A percentile compares a stretch with the other conserved stretches of the same genome.
phyloP scores from a whole-genome alignment of 2,113 vertebrate species.

The Leucopsar rothschildi region DNA sequence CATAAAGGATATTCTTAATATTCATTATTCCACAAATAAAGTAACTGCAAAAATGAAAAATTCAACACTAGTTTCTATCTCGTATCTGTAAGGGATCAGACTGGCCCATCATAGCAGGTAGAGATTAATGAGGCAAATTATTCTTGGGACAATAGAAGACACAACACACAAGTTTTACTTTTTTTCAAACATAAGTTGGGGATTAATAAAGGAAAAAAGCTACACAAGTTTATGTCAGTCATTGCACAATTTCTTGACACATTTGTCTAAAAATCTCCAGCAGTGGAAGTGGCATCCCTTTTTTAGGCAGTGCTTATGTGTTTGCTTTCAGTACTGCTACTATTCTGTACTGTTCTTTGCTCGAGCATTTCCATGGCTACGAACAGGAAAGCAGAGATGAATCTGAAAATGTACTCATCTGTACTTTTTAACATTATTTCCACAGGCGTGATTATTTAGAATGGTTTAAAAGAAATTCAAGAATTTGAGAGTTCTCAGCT shows the following conservation, averaged over 20 bases:
- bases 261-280: background rate
- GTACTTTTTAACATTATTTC: background rate
- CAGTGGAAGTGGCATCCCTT: background rate
- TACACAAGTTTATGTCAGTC: background rate
- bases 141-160: background rate
- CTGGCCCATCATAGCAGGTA: background rate
- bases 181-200: background rate
- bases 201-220: background rate
- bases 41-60: background rate
- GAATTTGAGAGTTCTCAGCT: background rate
- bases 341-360: background rate
- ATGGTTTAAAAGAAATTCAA: background rate
- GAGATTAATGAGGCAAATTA: background rate
- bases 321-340: background rate
- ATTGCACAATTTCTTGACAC: background rate
- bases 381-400: background rate
- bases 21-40: background rate
- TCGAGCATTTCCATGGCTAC: fast-evolving
- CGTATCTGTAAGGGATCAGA: background rate
- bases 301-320: background rate
- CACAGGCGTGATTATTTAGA: background rate
- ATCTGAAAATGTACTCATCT: background rate
- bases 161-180: background rate
- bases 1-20: background rate
- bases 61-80: background rate